Evolutionary conservation across 2,113 vertebrate species (phyloP).

Genomic region (Spheniscus mendiculus): DNA sequence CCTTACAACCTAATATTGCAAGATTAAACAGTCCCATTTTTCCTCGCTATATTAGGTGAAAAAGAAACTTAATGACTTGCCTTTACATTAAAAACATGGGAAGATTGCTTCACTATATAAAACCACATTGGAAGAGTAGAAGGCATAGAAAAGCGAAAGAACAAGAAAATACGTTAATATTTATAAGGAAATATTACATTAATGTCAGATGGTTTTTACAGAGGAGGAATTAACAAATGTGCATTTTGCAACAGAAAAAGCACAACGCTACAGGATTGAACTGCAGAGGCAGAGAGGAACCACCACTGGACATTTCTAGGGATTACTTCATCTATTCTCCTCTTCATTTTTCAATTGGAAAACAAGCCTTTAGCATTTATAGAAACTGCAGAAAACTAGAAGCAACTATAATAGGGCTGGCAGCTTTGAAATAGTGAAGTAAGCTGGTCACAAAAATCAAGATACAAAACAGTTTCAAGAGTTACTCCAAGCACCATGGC

Average conservation of each 20-base stretch:
- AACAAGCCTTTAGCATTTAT: neutral
- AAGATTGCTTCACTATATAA: neutral
- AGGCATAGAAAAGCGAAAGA: neutral
- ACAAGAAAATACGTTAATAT: neutral
- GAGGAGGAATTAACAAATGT: neutral
- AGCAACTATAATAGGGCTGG: neutral
- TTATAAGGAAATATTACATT: neutral
- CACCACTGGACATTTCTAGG: neutral
- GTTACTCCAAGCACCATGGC: neutral
- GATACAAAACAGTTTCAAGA: neutral
- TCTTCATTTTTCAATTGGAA: neutral
- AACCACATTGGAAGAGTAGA: neutral
- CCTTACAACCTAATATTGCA: neutral
- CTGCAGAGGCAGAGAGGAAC: neutral
- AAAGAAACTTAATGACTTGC: neutral
- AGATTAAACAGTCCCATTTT: neutral
- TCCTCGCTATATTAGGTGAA: neutral
- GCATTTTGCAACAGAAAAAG: neutral
- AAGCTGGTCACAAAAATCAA: neutral
- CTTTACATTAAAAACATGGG: neutral
- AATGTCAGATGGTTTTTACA: neutral
- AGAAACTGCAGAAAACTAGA: neutral
- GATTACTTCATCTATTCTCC: neutral
- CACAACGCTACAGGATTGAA: neutral
- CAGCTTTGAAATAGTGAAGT: neutral